Conservation (phyloP, 2,113 vertebrate species). For the Periophthalmodon schlosseri region DNA sequence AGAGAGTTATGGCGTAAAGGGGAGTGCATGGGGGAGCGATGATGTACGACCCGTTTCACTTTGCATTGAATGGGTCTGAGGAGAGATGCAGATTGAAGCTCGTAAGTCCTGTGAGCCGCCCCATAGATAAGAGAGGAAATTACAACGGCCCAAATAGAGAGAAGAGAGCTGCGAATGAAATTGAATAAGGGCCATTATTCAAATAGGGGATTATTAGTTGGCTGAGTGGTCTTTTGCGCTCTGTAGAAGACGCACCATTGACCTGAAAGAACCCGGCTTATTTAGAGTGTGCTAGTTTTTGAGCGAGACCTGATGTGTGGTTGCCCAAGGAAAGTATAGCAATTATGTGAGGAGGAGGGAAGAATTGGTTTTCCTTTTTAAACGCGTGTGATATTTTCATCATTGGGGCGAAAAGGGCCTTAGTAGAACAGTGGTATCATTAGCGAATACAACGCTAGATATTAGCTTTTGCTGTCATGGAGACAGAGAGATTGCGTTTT, state of each 20-base stretch:
- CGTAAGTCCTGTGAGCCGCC: conserved; percentile 46
- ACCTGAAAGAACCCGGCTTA: conserved; percentile 22
- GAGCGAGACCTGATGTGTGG: conserved; percentile 7
- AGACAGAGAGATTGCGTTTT: background rate
- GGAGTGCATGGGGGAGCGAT: conserved; percentile 24
- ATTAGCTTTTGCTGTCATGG: too few relatives aligned
- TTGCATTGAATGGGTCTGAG: conserved; percentile 42
- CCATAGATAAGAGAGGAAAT: conserved; percentile 56
- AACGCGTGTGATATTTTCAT: background rate
- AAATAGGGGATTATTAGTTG: conserved; percentile 67
- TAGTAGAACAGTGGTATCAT: too few relatives aligned
- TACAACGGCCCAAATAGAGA: conserved; percentile 63
- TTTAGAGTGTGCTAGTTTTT: conserved; percentile 32
- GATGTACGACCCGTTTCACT: conserved; percentile 47
- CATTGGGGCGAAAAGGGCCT: too few relatives aligned
- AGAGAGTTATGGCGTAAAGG: background rate
- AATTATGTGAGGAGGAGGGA: background rate
- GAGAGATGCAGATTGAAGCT: conserved; percentile 60
- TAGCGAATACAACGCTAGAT: too few relatives aligned
- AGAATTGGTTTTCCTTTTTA: background rate
- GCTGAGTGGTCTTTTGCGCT: conserved; percentile 56
- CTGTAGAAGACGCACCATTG: conserved; percentile 31
- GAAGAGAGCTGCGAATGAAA: conserved; percentile 49
- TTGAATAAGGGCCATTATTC: conserved; percentile 63
- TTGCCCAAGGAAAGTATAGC: background rate